These are phyloP conservation scores for Sander lucioperca DNA, from an alignment of 2,113 vertebrate species.

Conservation along the genomic window DNA sequence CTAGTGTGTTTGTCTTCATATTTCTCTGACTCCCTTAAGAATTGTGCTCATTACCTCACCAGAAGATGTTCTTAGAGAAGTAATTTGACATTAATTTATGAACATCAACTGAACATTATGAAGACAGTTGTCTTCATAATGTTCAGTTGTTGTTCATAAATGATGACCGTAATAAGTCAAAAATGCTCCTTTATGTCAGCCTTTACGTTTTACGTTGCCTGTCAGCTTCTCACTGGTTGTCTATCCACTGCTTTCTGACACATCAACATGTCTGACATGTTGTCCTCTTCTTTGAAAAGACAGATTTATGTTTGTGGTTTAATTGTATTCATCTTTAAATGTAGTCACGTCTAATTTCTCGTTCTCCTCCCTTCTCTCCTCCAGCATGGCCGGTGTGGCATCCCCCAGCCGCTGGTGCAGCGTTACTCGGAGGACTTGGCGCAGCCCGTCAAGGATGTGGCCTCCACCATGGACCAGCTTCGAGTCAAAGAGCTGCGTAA, in stretches of 20 bases:
- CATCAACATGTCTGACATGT: not conserved
- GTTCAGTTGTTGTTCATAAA: no score
- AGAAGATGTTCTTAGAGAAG: slow-evolving; percentile 9
- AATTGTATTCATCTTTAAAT: not conserved
- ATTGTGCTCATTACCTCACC: not conserved
- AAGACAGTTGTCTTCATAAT: no score
- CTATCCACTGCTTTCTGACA: not conserved
- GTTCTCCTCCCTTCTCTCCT: not conserved
- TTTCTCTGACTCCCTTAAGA: not conserved
- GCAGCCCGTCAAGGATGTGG: slow-evolving; percentile 91
- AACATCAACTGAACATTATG: no score
- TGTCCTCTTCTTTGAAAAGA: not conserved
- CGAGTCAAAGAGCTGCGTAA: slow-evolving; percentile 94
- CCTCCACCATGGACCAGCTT: slow-evolving; percentile 92
- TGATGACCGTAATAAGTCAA: not conserved
- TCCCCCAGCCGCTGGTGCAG: slow-evolving; percentile 93
- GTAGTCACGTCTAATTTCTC: not conserved
- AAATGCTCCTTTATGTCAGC: slow-evolving; percentile 4
- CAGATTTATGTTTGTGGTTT: not conserved
- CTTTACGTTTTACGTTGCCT: not conserved
- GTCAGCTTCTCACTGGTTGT: not conserved
- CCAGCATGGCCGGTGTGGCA: slow-evolving; percentile 95
- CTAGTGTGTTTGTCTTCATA: not conserved
- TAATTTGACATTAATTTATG: slow-evolving; percentile 1
- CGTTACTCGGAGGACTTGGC: slow-evolving; percentile 94